These are phyloP conservation scores for Sinosuthora webbiana DNA, from an alignment of 2,113 vertebrate genomes.

Conservation along the genomic window DNA sequence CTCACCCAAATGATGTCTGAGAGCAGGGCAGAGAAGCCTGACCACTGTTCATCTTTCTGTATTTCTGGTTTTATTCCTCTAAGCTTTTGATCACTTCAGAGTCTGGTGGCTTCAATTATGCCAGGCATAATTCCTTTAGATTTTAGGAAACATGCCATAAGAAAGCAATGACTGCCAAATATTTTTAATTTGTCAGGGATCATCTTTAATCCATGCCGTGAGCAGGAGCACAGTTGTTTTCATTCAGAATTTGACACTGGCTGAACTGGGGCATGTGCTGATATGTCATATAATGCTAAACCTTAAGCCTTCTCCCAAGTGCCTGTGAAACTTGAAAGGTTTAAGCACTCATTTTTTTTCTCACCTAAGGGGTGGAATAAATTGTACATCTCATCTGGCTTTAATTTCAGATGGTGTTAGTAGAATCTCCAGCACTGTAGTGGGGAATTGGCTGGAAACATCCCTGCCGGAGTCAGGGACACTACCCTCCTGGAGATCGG, in stretches of 20 bases:
- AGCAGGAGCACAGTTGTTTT: neutral
- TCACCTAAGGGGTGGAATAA: slow-evolving; percentile 39
- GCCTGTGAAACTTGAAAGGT: neutral
- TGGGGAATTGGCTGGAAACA: slow-evolving; percentile 25
- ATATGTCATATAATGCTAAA: neutral
- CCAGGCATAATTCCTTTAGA: neutral
- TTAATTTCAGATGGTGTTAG: slow-evolving; percentile 36
- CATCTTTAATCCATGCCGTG: neutral
- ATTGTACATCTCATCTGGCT: slow-evolving; percentile 46
- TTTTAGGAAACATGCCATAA: neutral
- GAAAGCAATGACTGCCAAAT: neutral
- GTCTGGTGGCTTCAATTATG: neutral
- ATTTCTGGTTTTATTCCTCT: neutral
- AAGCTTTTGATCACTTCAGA: neutral
- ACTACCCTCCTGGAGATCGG: neutral
- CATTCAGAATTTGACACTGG: neutral
- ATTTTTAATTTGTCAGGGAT: slow-evolving; percentile 33
- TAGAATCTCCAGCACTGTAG: slow-evolving; percentile 15
- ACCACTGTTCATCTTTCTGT: neutral
- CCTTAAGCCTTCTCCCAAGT: neutral
- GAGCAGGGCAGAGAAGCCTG: neutral
- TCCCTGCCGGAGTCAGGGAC: neutral
- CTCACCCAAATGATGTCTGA: neutral
- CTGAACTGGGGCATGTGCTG: neutral
- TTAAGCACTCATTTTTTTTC: neutral